phyloP scores from a whole-genome alignment of 2,797 vertebrate genomes.

The Onychomys leucogaster region DNA sequence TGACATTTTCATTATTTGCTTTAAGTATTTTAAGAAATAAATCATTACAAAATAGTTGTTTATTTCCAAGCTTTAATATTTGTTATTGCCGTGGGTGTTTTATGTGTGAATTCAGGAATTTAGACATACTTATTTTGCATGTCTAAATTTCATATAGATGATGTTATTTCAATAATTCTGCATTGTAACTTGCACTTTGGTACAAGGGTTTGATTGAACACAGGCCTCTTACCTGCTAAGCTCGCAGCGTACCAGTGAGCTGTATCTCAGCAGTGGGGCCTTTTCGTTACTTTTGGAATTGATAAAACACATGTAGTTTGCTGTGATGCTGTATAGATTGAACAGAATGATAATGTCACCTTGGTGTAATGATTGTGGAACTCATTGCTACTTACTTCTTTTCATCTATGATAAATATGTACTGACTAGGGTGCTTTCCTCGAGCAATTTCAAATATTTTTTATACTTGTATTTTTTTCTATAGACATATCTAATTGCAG shows the following conservation, averaged over 20 bases:
- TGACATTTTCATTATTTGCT: constrained; percentile 28
- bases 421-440: neutral
- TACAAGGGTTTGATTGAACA: neutral
- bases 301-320: constrained; percentile 45
- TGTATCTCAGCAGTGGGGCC: neutral
- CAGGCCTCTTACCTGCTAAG: neutral
- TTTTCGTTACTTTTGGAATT: constrained; percentile 44
- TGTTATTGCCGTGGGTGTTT: neutral
- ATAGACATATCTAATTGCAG: neutral
- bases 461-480: constrained; percentile 44
- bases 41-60: constrained; percentile 13
- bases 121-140: neutral
- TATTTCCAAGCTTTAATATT: constrained; percentile 12
- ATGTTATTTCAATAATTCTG: constrained; percentile 12
- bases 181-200: neutral
- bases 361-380: neutral
- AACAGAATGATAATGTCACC: neutral
- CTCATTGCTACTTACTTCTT: constrained; percentile 14
- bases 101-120: neutral
- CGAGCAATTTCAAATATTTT: constrained; percentile 39
- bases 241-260: too few relatives aligned
- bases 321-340: neutral
- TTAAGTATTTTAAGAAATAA: constrained; percentile 69
- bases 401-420: neutral
- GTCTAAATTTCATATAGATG: constrained; percentile 4